Evolutionary conservation across 2,888 invertebrate genomes (phyloP), one percentile per base, ranked within the genome.

Genomic region (Thecocarcelia acutangulata): DNA sequence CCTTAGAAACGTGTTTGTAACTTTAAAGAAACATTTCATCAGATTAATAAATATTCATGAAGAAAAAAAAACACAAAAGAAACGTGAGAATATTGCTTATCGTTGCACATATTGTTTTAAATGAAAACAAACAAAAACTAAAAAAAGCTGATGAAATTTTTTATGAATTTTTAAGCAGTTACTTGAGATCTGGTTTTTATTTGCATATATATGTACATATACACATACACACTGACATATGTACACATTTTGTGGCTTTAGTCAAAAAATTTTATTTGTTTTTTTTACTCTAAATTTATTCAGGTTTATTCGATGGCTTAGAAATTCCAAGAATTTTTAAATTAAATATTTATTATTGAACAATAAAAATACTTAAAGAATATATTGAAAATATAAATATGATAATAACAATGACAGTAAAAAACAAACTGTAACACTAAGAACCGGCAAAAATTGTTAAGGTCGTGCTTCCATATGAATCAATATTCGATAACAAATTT

Each of bases 21-120:
- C 42, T 46, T 75, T 48, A 61, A 75, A 46, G 28, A 52, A 75
- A 72, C 19, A 78, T 83, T 81, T 78, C 82, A 78, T 82, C 82
- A 82, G 78, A 52, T 61, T 74, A 24, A 68, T 50, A 72, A 56
- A 19, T 8, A 33, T 33, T 33, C 33, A 24, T 13, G 3, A 56
- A 33, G 33, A 28, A 13, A 80, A n/a, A 6, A 46, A 59, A 12
- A 46, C 42, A 50, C 6, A 56, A 54, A 17, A 50, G 46, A 42
- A 77, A 58, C 58, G 52, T 80, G 74, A 74, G 59, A 44, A 24
- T 70, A 28, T 56, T 68, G 19, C n/a, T 54, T 17, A 19, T 42
- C 48, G 15, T n/a, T 75, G 40, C 44, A 28, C 54, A 37, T 54
- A 15, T 24, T 44, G 12, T 56, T 40, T 37, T 11, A 42, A 44